phyloP scores from a whole-genome alignment of 2,888 invertebrate species.

The Ornithoptera alexandrae region DNA sequence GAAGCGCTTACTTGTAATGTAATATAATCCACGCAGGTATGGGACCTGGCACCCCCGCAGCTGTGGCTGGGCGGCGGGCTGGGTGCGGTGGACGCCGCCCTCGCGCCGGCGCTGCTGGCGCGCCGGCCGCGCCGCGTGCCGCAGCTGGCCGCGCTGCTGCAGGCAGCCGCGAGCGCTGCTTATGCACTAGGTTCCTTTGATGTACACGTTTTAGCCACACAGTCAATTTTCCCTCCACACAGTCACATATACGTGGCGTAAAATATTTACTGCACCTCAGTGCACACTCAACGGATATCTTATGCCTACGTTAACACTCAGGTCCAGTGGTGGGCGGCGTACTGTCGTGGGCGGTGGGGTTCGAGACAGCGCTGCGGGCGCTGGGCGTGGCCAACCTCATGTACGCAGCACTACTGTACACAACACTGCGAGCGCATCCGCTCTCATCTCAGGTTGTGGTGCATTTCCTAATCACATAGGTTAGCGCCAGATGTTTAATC shows the following conservation, averaged over 20 bases:
- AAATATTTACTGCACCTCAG: no score
- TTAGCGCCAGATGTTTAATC: no score
- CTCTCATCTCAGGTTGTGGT: constrained; percentile 57
- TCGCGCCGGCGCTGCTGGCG: constrained; percentile 63
- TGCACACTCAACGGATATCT: no score
- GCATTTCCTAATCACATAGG: not conserved
- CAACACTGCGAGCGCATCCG: constrained; percentile 49
- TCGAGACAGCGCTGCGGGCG: constrained; percentile 56
- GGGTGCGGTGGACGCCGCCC: constrained; percentile 65
- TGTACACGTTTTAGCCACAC: not conserved
- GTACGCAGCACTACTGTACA: constrained; percentile 57
- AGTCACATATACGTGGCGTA: no score
- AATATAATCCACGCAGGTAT: constrained; percentile 40
- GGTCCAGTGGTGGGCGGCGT: constrained; percentile 63
- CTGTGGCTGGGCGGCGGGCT: constrained; percentile 62
- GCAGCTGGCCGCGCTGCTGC: constrained; percentile 60
- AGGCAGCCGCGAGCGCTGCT: constrained; percentile 63
- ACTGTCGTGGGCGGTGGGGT: constrained; percentile 55
- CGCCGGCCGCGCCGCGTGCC: constrained; percentile 44
- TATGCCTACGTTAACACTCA: constrained; percentile 25
- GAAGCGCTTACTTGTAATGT: no score
- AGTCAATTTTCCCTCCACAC: no score
- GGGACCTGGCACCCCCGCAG: constrained; percentile 59
- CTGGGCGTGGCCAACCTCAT: constrained; percentile 64
- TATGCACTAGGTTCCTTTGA: constrained; percentile 36